Conservation (phyloP, 2,113 vertebrate genomes). For the Oryzias javanicus region DNA sequence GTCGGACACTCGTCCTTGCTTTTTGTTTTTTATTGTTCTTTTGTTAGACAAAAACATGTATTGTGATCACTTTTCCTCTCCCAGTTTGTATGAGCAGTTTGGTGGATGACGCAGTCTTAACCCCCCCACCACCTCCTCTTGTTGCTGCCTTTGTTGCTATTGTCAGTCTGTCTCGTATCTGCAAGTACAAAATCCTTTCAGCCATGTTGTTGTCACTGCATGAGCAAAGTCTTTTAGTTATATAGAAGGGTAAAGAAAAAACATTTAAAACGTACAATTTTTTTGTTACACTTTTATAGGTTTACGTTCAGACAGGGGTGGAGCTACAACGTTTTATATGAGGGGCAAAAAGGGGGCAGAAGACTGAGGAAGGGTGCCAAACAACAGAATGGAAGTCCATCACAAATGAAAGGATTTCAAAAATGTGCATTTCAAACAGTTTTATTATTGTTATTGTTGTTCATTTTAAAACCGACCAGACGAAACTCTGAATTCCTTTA, state of each 20-base stretch:
- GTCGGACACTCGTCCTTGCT: conserved; percentile 71
- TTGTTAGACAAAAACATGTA: conserved; percentile 1
- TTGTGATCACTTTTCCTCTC: conserved; percentile 17
- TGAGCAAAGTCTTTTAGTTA: conserved; percentile 12
- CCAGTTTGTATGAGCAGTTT: conserved; percentile 15
- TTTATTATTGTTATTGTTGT: too few relatives aligned
- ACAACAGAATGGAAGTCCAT: too few relatives aligned
- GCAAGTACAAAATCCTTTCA: conserved; percentile 57
- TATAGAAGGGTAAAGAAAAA: conserved; percentile 18
- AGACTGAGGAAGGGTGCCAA: too few relatives aligned
- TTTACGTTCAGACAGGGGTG: background rate
- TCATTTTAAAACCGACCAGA: too few relatives aligned
- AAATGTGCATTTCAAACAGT: too few relatives aligned
- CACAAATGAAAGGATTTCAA: too few relatives aligned
- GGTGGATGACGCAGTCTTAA: conserved; percentile 21
- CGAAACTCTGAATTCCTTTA: too few relatives aligned
- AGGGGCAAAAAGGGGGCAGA: too few relatives aligned
- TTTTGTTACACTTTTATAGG: too few relatives aligned
- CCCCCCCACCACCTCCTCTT: conserved; percentile 18
- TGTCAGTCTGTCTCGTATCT: conserved; percentile 37
- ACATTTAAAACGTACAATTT: background rate
- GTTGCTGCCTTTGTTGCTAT: conserved; percentile 26
- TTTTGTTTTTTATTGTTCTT: background rate
- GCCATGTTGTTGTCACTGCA: conserved; percentile 15
- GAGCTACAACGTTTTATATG: too few relatives aligned